phyloP scores from a whole-genome alignment of 1,140 invertebrate genomes.

The Diorhabda carinulata region DNA sequence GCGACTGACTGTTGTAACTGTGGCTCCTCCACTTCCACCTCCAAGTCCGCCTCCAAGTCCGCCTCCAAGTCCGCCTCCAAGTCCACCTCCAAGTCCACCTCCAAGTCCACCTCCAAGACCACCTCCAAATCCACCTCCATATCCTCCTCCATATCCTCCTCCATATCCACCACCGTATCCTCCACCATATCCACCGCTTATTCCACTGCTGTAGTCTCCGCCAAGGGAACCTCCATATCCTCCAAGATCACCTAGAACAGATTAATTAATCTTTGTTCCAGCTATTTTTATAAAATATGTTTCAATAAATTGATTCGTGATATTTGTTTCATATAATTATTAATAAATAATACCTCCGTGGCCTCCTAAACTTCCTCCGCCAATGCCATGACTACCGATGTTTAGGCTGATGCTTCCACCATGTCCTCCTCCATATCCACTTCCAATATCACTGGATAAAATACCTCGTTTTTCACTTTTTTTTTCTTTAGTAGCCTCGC shows the following conservation, averaged over 20 bases:
- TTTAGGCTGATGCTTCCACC: conserved; percentile 22
- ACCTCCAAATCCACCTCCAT: conserved; percentile 27
- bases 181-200: conserved; percentile 42
- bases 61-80: conserved; percentile 30
- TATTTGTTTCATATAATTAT: not conserved
- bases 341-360: conserved; percentile 8
- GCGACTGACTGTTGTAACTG: conserved; percentile 32
- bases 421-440: conserved; percentile 28
- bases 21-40: conserved; percentile 28
- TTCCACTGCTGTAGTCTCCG: conserved; percentile 32
- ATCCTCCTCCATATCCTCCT: conserved; percentile 23
- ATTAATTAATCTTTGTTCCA: no score
- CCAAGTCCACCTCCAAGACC: conserved; percentile 21
- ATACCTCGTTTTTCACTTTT: conserved; percentile 41
- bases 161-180: conserved; percentile 27
- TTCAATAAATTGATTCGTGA: no score
- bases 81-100: conserved; percentile 29
- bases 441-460: conserved; percentile 35
- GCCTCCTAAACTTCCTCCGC: conserved; percentile 23
- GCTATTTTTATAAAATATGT: no score
- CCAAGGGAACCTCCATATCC: conserved; percentile 22
- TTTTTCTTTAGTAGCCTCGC: conserved; percentile 32
- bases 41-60: conserved; percentile 29
- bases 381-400: conserved; percentile 21
- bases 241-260: not conserved